Base-by-base conservation (phyloP, 2,797 vertebrate species). In the Rhynchotus rufescens region DNA sequence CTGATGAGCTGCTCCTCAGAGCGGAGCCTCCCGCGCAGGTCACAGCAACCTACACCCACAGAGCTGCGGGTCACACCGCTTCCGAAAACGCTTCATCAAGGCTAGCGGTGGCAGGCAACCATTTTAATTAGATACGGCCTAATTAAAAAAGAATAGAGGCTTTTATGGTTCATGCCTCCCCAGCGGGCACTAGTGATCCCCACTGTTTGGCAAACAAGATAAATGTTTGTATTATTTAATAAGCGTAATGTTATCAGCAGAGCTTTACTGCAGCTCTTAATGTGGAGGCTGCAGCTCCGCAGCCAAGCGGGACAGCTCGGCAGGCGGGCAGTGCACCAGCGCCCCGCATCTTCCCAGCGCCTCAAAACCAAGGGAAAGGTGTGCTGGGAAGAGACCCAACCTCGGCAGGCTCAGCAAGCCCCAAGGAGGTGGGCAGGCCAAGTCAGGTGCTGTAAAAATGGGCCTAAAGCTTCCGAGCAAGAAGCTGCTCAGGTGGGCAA, bases 101-200 rank as follows among this genome's bases (percentile, higher is more conserved):
- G 92, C 80, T 90, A 83, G 19, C 62, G 90, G 86, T 72, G 80
- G 88, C 23, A 78, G 52, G 85, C 38, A 81, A 84, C 82, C 86
- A 89, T 91, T 93, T 95, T 95, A 96, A 94, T 97, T 95, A 95
- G 92, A 82, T 88, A 95, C 7, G 76, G 91, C 75, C 92, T 90
- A 94, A 95, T 97, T 97, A 93, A 88, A 88, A 94, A 94, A 96
- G 90, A 92, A 87, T 84, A 83, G 93, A 92, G 65, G 16, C 80
- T 94, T 91, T 89, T 94, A 92, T 88, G 80, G 74, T 85, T 64
- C 80, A 88, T 52, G 32, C 52, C 62, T 92, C 83, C 83, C 93
- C 36, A 81, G 87, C 17, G 84, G 88, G 64, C 73, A 86, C 61
- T 71, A 84, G 91, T 62, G 83, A 94, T 74, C 66, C 91, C 88